A percentile compares a stretch with the other conserved stretches of the same genome.
Conservation (phyloP, 2,888 invertebrate species). For the Morpho achilles region DNA sequence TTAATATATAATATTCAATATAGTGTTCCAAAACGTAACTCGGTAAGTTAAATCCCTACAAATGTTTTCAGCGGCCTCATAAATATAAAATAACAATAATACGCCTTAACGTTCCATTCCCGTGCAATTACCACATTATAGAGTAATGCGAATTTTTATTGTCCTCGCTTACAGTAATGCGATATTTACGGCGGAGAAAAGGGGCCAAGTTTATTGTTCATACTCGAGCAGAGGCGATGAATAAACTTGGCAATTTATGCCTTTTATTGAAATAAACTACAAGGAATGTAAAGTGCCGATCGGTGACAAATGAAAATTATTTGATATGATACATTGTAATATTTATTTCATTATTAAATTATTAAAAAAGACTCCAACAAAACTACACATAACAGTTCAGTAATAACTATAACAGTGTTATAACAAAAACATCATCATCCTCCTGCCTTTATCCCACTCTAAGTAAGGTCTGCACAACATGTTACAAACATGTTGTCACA, state of each 20-base stretch:
- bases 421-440: too few relatives aligned
- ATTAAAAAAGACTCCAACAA: too few relatives aligned
- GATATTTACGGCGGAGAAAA: slow-evolving; percentile 66
- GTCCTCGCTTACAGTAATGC: slow-evolving; percentile 63
- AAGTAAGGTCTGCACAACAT: too few relatives aligned
- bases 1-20: too few relatives aligned
- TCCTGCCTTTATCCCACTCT: too few relatives aligned
- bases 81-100: slow-evolving; percentile 13
- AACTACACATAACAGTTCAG: too few relatives aligned
- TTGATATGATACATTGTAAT: background rate
- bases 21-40: too few relatives aligned
- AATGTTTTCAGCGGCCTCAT: too few relatives aligned
- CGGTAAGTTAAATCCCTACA: too few relatives aligned
- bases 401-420: too few relatives aligned
- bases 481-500: too few relatives aligned
- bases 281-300: slow-evolving; percentile 33
- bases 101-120: slow-evolving; percentile 11
- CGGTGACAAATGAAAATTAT: background rate
- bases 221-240: slow-evolving; percentile 55
- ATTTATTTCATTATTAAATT: too few relatives aligned
- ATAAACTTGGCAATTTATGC: slow-evolving; percentile 62
- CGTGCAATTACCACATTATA: slow-evolving; percentile 30
- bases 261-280: slow-evolving; percentile 53
- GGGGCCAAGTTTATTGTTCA: slow-evolving; percentile 61
- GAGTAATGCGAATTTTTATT: slow-evolving; percentile 60